These are phyloP conservation scores for Anguilla marmorata DNA, from an alignment of 2,797 vertebrate genomes.

Conservation along the genomic window DNA sequence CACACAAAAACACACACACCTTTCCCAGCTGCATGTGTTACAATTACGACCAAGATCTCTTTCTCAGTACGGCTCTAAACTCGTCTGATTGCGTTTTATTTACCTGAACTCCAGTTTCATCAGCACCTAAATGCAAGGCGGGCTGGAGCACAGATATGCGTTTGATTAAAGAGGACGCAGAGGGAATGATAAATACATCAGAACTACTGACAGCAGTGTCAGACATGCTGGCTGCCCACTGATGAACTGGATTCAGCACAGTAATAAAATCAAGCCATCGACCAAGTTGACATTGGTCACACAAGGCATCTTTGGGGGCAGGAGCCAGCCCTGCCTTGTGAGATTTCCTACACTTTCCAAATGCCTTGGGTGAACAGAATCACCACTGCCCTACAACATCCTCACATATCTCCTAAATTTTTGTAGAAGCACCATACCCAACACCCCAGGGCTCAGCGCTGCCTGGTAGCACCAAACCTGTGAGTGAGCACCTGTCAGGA, in stretches of 20 bases:
- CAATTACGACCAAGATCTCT: neutral
- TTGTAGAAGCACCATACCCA: neutral
- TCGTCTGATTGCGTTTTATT: slow-evolving; percentile 62
- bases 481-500: neutral
- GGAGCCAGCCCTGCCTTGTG: neutral
- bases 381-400: neutral
- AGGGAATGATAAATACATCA: slow-evolving; percentile 51
- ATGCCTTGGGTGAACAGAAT: neutral
- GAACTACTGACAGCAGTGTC: slow-evolving; percentile 34
- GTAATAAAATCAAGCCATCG: neutral
- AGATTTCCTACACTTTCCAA: neutral
- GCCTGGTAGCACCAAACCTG: neutral
- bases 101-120: slow-evolving; percentile 60
- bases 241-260: neutral
- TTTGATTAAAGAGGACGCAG: slow-evolving; percentile 47
- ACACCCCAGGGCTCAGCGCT: neutral
- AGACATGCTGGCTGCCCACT: slow-evolving; percentile 15
- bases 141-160: slow-evolving; percentile 43
- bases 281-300: neutral
- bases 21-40: neutral
- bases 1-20: neutral
- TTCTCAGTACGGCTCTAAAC: slow-evolving; percentile 57
- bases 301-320: neutral
- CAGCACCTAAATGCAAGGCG: slow-evolving; percentile 53
- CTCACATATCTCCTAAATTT: neutral